Evolutionary conservation across 2,888 invertebrate species (phyloP).

Genomic region (Phania funesta): DNA sequence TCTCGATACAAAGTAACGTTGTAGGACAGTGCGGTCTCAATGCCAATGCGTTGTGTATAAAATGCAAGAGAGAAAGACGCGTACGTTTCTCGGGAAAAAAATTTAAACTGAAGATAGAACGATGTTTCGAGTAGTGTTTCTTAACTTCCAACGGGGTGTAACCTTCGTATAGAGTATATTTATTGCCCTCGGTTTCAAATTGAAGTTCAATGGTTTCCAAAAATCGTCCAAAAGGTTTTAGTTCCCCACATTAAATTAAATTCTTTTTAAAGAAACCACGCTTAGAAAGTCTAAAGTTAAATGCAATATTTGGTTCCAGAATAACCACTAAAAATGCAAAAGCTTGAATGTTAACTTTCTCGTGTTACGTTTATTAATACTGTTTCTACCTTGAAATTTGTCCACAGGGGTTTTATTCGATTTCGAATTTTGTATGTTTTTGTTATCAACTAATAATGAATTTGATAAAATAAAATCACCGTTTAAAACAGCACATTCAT

Average conservation of each 20-base stretch:
- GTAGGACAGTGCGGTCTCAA: constrained; percentile 84
- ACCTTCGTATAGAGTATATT: constrained; percentile 87
- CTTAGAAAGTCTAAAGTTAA: constrained; percentile 59
- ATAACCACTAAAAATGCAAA: constrained; percentile 43
- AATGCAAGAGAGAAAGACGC: constrained; percentile 84
- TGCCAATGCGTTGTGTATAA: constrained; percentile 86
- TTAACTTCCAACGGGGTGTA: constrained; percentile 84
- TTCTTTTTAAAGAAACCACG: constrained; percentile 67
- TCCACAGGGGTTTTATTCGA: not conserved
- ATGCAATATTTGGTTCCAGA: constrained; percentile 68
- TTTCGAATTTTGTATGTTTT: not conserved
- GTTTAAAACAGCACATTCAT: constrained; percentile 18
- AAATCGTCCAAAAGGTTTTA: constrained; percentile 84
- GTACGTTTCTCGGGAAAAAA: constrained; percentile 84
- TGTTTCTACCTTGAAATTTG: constrained; percentile 15
- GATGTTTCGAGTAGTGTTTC: constrained; percentile 84
- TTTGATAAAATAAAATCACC: constrained; percentile 21
- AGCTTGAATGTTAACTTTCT: not conserved
- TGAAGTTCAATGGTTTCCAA: constrained; percentile 86
- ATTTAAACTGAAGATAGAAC: constrained; percentile 85
- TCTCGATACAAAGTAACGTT: constrained; percentile 83
- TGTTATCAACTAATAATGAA: not conserved
- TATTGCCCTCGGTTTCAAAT: constrained; percentile 84
- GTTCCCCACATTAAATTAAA: constrained; percentile 84
- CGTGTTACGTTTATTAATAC: too few species aligned